Evolutionary conservation across 2,113 vertebrate genomes (phyloP), one percentile per base, ranked within the genome.

Genomic region (Beaufortia kweichowensis): DNA sequence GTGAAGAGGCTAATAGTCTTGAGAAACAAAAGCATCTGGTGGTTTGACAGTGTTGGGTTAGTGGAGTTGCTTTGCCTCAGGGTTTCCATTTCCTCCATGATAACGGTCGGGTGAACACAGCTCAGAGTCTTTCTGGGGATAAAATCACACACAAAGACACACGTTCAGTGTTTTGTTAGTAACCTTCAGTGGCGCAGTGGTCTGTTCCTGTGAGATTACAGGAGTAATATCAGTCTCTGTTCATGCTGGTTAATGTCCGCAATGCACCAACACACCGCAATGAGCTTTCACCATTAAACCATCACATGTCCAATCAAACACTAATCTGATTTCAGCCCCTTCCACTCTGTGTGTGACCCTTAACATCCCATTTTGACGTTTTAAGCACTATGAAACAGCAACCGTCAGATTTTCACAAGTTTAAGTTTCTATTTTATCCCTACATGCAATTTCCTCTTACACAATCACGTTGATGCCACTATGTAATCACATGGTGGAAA

Each of bases 1-100:
- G 43, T 68, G 19, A 50, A 68, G 65, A 21, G 65, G 17, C 17
- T 31, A 33, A 43, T 9, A 39, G 23, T 43, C 4, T 67, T 28
- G 12, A 53, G 31, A 59, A 57, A 65, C 62, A 17, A 70, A 53
- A 43, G 65, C 35, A 62, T 11, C 39, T 70, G 76, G 29, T 62
- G 41, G 33, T 77, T 39, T 70, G 14, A 69, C 76, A 62, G 65
- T 28, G 31, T 43, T 2, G 7, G 9, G 46, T 50, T 68, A 7
- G 9, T 53, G 19, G 15, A 14, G 65, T 48, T 46, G 56, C 12
- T 53, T 3, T 48, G 31, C 62, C 43, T 39, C 41, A 62, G 65
- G 55, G 48, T 77, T 77, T 70, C 57, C 15, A 31, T 78, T 70
- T 78, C 66, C 76, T 78, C 33, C 60, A 5, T 19, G 43, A 62